Conservation (phyloP, 2,888 invertebrate genomes). For the Eupithecia insigniata region DNA sequence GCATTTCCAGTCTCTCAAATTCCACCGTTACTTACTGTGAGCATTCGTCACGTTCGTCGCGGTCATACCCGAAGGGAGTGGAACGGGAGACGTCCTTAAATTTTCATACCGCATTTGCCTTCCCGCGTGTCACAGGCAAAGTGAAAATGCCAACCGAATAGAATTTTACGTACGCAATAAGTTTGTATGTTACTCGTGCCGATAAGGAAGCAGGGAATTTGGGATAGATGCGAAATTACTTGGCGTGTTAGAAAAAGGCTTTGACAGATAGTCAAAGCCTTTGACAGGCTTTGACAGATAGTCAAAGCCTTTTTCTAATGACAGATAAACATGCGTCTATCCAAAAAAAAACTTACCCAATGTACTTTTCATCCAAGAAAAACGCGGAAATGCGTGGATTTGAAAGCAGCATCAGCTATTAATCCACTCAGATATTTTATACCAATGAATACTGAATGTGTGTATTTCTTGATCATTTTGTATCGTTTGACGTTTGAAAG, state of each 20-base stretch:
- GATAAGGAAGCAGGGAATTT: neutral
- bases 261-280: no score
- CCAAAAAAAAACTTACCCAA: no score
- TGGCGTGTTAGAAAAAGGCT: no score
- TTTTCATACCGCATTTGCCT: constrained; percentile 66
- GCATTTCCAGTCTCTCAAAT: constrained; percentile 43
- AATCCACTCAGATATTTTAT: neutral
- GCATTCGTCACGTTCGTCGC: constrained; percentile 69
- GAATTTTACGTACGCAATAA: constrained; percentile 60
- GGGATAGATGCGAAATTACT: constrained; percentile 15
- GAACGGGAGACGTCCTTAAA: constrained; percentile 70
- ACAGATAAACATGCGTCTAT: no score
- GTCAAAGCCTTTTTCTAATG: neutral
- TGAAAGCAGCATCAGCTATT: no score
- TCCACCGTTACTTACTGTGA: constrained; percentile 45
- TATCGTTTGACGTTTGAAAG: neutral
- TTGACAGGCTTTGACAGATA: no score
- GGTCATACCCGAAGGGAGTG: constrained; percentile 71
- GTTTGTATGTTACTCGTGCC: constrained; percentile 36
- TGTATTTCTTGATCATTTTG: neutral
- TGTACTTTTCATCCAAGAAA: no score
- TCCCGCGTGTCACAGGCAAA: constrained; percentile 59
- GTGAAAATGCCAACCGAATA: constrained; percentile 73
- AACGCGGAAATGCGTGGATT: no score
- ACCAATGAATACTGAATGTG: neutral